phyloP scores from a whole-genome alignment of 2,113 vertebrate species.

The Mesoclemmys tuberculata region DNA sequence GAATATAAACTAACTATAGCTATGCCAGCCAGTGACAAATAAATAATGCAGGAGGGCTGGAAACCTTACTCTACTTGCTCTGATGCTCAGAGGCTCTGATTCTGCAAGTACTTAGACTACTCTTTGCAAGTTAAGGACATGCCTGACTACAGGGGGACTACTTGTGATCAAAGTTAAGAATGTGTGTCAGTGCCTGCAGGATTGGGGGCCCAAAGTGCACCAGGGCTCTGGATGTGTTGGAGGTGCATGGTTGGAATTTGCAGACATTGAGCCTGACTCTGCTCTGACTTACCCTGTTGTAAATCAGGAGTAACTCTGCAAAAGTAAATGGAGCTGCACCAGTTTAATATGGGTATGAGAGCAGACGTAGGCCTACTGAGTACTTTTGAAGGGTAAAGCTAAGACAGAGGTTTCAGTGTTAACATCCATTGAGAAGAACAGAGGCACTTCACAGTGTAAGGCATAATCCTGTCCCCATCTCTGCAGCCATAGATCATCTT shows the following conservation, averaged over 20 bases:
- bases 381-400: neutral
- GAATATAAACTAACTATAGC: neutral
- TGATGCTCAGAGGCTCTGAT: neutral
- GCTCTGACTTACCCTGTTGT: neutral
- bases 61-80: neutral
- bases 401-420: neutral
- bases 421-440: neutral
- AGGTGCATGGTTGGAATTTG: neutral
- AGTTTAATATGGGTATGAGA: neutral
- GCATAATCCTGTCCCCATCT: neutral
- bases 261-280: neutral
- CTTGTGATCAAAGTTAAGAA: neutral
- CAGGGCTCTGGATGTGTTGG: neutral
- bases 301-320: neutral
- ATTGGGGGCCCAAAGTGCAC: neutral
- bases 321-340: neutral
- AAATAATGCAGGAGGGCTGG: neutral
- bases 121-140: neutral
- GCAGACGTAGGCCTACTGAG: neutral
- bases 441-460: neutral
- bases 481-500: neutral
- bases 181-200: accelerated
- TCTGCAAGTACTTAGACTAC: accelerated
- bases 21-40: neutral
- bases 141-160: neutral